Base-by-base conservation (phyloP, 2,888 invertebrate species). In the Conus canariensis region DNA sequence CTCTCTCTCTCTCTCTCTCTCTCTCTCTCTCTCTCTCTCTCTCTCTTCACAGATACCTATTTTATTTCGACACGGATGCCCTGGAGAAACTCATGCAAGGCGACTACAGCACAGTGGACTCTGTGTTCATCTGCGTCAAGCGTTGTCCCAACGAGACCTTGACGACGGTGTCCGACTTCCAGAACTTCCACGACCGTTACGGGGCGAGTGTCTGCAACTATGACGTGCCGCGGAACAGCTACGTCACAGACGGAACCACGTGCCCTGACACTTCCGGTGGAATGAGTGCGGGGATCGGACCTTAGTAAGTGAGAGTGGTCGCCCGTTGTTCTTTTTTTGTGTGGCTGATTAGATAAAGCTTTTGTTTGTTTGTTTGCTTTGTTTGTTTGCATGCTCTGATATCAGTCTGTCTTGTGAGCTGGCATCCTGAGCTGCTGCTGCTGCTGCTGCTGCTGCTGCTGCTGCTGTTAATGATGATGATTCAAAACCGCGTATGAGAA, bases 41-140 rank as follows among this genome's bases (percentile, higher is more conserved):
- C 64, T 16, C 30, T 56, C 58, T 1, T 22, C 10, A 25, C 93
- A 94, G 94, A 45, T 93, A 93, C 70, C 87, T 93, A 87, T 94
- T 93, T 87, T 94, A 93, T 90, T 93, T 94, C 90, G 93, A 94
- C 91, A 89, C 90, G n/a, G 89, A 90, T 25, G 91, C 92, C 60
- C 92, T 94, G 85, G 90, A 91, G 56, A 90, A 92, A 1, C 80
- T 92, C n/a, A 64, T 93, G 8, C 90, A 88, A 10, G 85, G 83
- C 0, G 91, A 93, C 25, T 90, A 90, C 3, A 86, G 90, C 12
- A 91, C 58, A 9, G 97, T 97, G 88, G 97, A 97, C 92, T 98
- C 98, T 0, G 96, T 98, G 8, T 98, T 98, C 96, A 97, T 99
- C 92, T 99, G 99, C 96, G 98, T 99, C 0, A 98, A 98, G 93